These are phyloP conservation scores for Epizoanthus fatuus DNA, from an alignment of 92 coral and sea anemone genomes.

Conservation along the genomic window DNA sequence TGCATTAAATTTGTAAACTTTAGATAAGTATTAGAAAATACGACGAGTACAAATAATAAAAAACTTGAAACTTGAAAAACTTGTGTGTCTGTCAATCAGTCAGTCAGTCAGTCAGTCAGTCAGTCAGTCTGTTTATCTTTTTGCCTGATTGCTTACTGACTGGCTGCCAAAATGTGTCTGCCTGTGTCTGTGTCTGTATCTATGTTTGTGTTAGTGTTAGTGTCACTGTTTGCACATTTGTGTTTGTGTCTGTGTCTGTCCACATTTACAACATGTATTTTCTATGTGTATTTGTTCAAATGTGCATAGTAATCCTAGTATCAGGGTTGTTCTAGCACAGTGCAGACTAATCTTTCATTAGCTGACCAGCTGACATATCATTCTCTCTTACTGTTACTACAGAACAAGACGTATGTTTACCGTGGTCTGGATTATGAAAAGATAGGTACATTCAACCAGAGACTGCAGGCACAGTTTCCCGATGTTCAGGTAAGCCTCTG, in stretches of 20 bases:
- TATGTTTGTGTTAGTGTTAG: no score
- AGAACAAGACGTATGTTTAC: conserved; percentile 92
- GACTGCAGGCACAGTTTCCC: conserved; percentile 93
- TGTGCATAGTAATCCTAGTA: no score
- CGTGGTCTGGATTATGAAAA: conserved; percentile 96
- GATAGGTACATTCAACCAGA: conserved; percentile 89
- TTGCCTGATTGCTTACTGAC: neutral
- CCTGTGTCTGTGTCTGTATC: neutral
- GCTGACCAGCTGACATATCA: neutral
- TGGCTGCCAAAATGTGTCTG: neutral
- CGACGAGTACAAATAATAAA: no score
- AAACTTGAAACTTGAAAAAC: no score
- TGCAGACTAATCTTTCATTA: neutral
- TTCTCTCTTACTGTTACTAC: conserved; percentile 20
- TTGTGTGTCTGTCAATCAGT: neutral
- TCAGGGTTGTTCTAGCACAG: neutral
- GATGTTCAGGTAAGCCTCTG: conserved; percentile 84
- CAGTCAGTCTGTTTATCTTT: neutral
- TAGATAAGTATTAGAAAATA: no score
- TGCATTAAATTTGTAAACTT: no score
- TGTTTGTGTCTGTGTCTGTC: no score
- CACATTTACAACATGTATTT: no score
- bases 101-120: neutral
- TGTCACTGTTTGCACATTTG: no score
- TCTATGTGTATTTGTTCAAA: no score